Base-by-base conservation (phyloP, 2,888 invertebrate genomes). In the Mythimna impura region DNA sequence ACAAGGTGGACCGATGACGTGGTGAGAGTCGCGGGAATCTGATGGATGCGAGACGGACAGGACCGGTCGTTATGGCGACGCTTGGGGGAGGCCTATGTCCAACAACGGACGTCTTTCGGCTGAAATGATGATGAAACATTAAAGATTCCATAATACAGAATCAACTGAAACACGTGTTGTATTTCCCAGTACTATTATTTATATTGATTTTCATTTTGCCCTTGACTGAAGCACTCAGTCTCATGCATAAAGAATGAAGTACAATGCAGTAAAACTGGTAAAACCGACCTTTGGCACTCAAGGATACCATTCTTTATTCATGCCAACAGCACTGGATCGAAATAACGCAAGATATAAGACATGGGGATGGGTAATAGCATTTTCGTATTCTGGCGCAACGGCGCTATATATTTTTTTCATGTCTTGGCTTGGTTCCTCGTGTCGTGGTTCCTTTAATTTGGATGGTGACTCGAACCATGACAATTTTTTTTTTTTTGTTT, bases 221-320 rank as follows among this genome's bases (percentile, higher is more conserved):
- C 84, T 84, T 83, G 81, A 70, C 77, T 69, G 52, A 62, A 67
- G 61, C 43, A 55, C 63, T 57, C n/a, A 0, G 52, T 36, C 71
- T 76, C 77, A 73, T 81, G 62, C 77, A 81, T 81, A 84, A 76
- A 76, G 43, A 52, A 81, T 84, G 77, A 81, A 83, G 66, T 55
- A 66, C 65, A 64, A 54, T 81, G 77, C 84, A 84, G 84, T 69
- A 81, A 71, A 64, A 52, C 66, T 66, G 77, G 84, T 69, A 81
- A 71, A 64, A 52, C 66, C 68, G 77, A 72, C 81, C 78, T 84
- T 81, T 63, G 17, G 61, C 55, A 57, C 55, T 60, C 63, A 65
- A 66, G 77, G 67, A 83, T 65, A 40, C 66, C 58, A 79, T 83
- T 66, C 12, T 80, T 76, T 76, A 80, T 83, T 83, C 76, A 81